Percentiles rank a stretch among this genome's conserved stretches.
Conservation (phyloP, 64 coral and sea anemone species). For the Actinia equina region DNA sequence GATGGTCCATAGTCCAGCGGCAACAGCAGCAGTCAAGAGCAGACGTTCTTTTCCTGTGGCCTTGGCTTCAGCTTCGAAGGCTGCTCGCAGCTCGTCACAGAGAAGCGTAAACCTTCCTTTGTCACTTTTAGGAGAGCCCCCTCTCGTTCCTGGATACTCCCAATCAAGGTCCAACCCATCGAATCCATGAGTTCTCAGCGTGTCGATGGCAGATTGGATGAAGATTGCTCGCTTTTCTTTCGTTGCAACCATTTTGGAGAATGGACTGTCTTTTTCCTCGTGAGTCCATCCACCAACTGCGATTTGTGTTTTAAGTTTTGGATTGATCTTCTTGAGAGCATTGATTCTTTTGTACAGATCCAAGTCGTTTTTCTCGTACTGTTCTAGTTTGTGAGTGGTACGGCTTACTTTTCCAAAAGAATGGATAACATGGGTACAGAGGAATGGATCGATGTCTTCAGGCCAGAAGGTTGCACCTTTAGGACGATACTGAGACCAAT, state of each 20-base stretch:
- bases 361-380: too few relatives aligned
- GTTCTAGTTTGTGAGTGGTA: too few relatives aligned
- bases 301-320: constrained; percentile 50
- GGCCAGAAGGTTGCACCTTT: too few relatives aligned
- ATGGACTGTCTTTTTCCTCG: constrained; percentile 61
- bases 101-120: constrained; percentile 58
- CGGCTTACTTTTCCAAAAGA: too few relatives aligned
- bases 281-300: constrained; percentile 71
- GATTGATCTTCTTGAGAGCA: too few relatives aligned
- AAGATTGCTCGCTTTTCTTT: constrained; percentile 55
- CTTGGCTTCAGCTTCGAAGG: constrained; percentile 43
- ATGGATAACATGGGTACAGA: too few relatives aligned
- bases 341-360: too few relatives aligned
- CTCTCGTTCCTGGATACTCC: constrained; percentile 63
- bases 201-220: constrained; percentile 54
- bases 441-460: too few relatives aligned
- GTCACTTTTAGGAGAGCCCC: constrained; percentile 54
- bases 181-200: constrained; percentile 41
- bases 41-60: constrained; percentile 48
- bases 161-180: constrained; percentile 64
- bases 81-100: constrained; percentile 45
- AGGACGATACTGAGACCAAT: too few relatives aligned
- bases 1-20: constrained; percentile 56
- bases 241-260: constrained; percentile 61
- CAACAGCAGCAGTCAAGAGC: constrained; percentile 63